Conservation (phyloP, 2,113 vertebrate species). For the Trachemys scripta region DNA sequence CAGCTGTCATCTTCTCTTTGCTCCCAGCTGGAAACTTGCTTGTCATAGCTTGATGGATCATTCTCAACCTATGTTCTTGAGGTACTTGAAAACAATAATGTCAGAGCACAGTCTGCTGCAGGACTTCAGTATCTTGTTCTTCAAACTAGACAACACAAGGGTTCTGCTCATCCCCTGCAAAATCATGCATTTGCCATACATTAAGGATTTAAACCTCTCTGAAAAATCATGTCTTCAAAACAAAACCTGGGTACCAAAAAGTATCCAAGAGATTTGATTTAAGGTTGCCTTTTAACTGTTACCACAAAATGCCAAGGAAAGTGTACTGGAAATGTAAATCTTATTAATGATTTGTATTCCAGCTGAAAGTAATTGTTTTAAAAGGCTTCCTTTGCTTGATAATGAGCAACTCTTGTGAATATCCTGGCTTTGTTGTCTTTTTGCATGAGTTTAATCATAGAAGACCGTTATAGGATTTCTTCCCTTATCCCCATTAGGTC, state of each 20-base stretch:
- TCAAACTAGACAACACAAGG: background rate
- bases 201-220: background rate
- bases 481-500: constrained; percentile 39
- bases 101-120: constrained; percentile 20
- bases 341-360: background rate
- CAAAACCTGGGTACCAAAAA: background rate
- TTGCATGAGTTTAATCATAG: background rate
- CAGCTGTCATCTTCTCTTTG: constrained; percentile 32
- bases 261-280: background rate
- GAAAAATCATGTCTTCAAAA: background rate
- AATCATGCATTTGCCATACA: background rate
- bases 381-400: background rate
- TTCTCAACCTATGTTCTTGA: background rate
- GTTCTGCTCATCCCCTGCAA: background rate
- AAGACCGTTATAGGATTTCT: background rate
- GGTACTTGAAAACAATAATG: background rate
- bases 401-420: background rate
- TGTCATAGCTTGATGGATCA: constrained; percentile 50
- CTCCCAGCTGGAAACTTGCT: constrained; percentile 27
- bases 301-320: background rate
- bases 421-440: background rate
- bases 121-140: constrained; percentile 10
- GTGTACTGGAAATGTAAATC: background rate
- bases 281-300: constrained; percentile 40
- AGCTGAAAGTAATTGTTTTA: constrained; percentile 11